These are phyloP conservation scores for Notodonta ziczac DNA, from an alignment of 2,888 invertebrate genomes.

Conservation along the genomic window DNA sequence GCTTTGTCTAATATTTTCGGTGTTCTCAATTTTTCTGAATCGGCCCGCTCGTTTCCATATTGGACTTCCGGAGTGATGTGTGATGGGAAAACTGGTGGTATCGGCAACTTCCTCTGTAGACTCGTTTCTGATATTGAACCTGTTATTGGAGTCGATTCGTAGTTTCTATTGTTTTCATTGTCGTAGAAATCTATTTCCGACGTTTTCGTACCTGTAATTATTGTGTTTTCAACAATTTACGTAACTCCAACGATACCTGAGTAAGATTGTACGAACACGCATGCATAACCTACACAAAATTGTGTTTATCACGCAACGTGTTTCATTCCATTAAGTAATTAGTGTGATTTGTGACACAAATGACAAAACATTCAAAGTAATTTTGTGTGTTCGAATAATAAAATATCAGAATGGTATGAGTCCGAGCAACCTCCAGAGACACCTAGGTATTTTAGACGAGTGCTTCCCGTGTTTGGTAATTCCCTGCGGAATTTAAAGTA, in stretches of 20 bases:
- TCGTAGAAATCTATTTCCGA: slow-evolving; percentile 80
- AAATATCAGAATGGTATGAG: not conserved
- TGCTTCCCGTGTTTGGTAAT: not conserved
- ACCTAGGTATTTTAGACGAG: not conserved
- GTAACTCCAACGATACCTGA: slow-evolving; percentile 18
- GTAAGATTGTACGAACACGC: slow-evolving; percentile 11
- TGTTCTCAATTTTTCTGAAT: slow-evolving; percentile 62
- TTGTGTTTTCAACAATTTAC: slow-evolving; percentile 37
- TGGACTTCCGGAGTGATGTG: slow-evolving; percentile 80
- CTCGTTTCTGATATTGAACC: slow-evolving; percentile 49
- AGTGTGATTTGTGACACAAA: slow-evolving; percentile 20
- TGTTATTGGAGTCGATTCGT: slow-evolving; percentile 49
- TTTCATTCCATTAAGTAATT: slow-evolving; percentile 4
- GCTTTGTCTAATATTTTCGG: slow-evolving; percentile 59
- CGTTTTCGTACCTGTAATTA: slow-evolving; percentile 73
- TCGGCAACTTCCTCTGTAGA: slow-evolving; percentile 55
- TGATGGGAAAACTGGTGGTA: slow-evolving; percentile 72
- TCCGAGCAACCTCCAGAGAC: not conserved
- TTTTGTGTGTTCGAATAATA: not conserved
- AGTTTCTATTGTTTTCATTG: slow-evolving; percentile 55
- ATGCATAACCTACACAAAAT: slow-evolving; percentile 14
- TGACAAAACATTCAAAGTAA: slow-evolving; percentile 8
- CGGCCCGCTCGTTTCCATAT: slow-evolving; percentile 79
- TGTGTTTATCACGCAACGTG: slow-evolving; percentile 9
- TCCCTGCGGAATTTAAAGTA: not conserved